These are phyloP conservation scores for Dinocampus coccinellae DNA, from an alignment of 2,888 invertebrate species.

Conservation along the genomic window DNA sequence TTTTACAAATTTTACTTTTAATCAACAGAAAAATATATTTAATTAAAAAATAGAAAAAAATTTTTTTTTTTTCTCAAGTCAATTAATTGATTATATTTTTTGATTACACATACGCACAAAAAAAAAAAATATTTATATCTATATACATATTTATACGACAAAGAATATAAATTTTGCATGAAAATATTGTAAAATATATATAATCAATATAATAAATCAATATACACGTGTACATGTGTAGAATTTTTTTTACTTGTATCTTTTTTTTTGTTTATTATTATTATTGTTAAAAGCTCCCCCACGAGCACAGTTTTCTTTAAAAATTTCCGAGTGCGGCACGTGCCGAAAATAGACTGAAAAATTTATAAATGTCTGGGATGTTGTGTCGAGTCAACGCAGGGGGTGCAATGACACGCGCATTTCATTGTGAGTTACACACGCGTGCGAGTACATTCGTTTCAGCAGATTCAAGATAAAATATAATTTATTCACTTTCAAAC, in stretches of 20 bases:
- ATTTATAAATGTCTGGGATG: conserved; percentile 46
- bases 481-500: no score
- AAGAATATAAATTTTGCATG: not conserved
- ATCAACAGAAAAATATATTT: conserved; percentile 22
- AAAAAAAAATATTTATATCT: not conserved
- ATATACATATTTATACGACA: not conserved
- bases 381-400: conserved; percentile 52
- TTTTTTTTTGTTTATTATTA: not conserved
- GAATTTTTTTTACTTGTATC: no score
- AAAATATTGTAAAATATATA: not conserved
- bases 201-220: not conserved
- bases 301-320: not conserved
- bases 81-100: not conserved
- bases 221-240: conserved; percentile 8
- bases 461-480: no score
- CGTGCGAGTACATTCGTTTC: no score
- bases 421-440: conserved; percentile 37
- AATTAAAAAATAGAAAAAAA: not conserved
- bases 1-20: not conserved
- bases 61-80: not conserved
- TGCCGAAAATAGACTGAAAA: conserved; percentile 64
- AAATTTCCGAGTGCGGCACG: conserved; percentile 49
- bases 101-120: not conserved
- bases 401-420: conserved; percentile 61
- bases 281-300: not conserved